Base-by-base conservation (phyloP, 2,888 invertebrate species). In the Nasonia oneida region DNA sequence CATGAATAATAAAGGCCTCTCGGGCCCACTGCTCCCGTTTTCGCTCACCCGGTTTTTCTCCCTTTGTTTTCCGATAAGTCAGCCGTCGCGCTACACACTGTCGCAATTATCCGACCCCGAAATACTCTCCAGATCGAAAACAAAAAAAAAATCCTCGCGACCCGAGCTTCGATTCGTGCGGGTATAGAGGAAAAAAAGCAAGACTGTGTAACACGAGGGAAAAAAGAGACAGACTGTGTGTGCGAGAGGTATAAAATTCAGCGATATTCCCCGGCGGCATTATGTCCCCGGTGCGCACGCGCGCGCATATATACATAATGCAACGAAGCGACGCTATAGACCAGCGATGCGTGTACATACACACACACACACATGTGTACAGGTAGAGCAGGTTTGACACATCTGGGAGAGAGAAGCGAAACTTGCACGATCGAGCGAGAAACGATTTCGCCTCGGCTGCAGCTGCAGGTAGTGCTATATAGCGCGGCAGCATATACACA, bases 351-450 rank as follows among this genome's bases (percentile, higher is more conserved):
- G 57, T 61, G 8, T 61, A 23, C n/a, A 61, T n/a, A 57, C 57
- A 57, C n/a, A 8, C 8, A 29, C n/a, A 57, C 29, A 29, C 10
- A 29, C 29, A 29, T 5, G 8, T 12, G 8, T 12, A 64, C 8
- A 29, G 5, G 29, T 14, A 33, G 8, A 67, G 23, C 73, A 53
- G 10, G 37, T 37, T 75, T 53, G 75, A 75, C 75, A 53, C 75
- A 53, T 53, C 75, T 29, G 37, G n/a, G 53, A 53, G 15, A 53
- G n/a, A 12, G 23, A 15, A 15, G 64, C 42, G 50, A 42, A 78
- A 78, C 78, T 61, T 64, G 78, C 47, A 67, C 78, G 64, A 61
- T 61, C 78, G 64, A 78, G 75, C 75, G 75, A 50, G 75, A 53
- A 75, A 57, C 75, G 75, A 75, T 75, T 75, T 75, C 33, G 75